Conservation (phyloP, 2,113 vertebrate genomes). For the Chionomys nivalis region DNA sequence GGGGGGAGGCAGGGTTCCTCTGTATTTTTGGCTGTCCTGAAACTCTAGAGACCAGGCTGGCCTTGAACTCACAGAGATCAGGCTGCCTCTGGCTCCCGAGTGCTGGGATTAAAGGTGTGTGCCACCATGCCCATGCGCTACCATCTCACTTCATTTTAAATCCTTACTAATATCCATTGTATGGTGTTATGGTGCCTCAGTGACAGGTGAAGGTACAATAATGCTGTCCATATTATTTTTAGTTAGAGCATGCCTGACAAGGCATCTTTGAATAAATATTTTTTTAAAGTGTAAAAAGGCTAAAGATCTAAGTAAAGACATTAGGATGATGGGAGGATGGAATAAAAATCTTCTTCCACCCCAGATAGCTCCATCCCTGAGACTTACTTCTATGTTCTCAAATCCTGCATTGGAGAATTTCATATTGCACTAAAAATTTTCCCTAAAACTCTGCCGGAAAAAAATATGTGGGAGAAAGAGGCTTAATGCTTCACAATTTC, state of each 20-base stretch:
- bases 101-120: too few relatives aligned
- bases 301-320: not conserved
- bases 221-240: not conserved
- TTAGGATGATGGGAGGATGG: not conserved
- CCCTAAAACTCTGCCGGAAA: not conserved
- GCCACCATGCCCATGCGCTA: too few relatives aligned
- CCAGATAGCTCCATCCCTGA: not conserved
- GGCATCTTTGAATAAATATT: not conserved
- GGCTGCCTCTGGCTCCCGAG: too few relatives aligned
- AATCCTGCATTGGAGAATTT: not conserved
- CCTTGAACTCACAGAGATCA: too few relatives aligned
- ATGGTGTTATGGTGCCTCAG: not conserved
- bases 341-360: not conserved
- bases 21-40: too few relatives aligned
- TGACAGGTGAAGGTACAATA: conserved; percentile 1
- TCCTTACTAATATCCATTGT: not conserved
- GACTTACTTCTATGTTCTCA: not conserved
- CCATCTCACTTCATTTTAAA: not conserved
- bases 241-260: not conserved
- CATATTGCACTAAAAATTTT: not conserved
- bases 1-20: too few relatives aligned
- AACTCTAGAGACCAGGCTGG: too few relatives aligned
- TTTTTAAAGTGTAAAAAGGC: not conserved
- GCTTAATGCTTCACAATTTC: not conserved
- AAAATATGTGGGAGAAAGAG: not conserved